Conservation (phyloP, 2,888 invertebrate genomes). For the Muscina levida region DNA sequence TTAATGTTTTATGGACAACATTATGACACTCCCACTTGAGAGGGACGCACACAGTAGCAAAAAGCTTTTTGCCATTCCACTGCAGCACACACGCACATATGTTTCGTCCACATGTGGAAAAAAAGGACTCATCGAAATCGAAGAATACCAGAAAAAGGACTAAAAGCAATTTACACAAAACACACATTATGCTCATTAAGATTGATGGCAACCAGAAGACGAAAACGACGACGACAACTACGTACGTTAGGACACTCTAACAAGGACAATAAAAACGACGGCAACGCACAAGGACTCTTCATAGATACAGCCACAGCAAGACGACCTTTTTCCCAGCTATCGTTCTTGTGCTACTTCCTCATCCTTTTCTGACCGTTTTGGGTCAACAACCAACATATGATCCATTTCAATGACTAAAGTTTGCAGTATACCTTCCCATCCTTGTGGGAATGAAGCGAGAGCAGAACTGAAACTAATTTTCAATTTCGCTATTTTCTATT, state of each 20-base stretch:
- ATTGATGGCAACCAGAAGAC: conserved; percentile 47
- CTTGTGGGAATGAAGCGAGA: background rate
- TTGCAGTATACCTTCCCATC: no score
- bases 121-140: background rate
- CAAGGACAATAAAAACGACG: background rate
- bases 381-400: conserved; percentile 34
- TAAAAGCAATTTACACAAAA: conserved; percentile 62
- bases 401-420: conserved; percentile 4
- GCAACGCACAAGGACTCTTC: no score
- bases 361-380: conserved; percentile 3
- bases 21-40: conserved; percentile 37
- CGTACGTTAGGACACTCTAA: no score
- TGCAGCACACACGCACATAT: conserved; percentile 7
- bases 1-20: conserved; percentile 58
- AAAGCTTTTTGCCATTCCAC: conserved; percentile 19
- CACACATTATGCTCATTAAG: conserved; percentile 64
- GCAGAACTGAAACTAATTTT: conserved; percentile 21
- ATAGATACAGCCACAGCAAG: background rate
- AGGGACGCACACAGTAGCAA: background rate
- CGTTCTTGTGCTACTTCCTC: background rate
- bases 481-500: conserved; percentile 8
- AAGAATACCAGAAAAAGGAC: conserved; percentile 29
- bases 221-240: no score
- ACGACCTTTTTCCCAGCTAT: background rate
- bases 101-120: background rate